A percentile compares a stretch with the other conserved stretches of the same genome.
phyloP scores from a whole-genome alignment of 2,113 vertebrate genomes.

The Calidris pygmaea region DNA sequence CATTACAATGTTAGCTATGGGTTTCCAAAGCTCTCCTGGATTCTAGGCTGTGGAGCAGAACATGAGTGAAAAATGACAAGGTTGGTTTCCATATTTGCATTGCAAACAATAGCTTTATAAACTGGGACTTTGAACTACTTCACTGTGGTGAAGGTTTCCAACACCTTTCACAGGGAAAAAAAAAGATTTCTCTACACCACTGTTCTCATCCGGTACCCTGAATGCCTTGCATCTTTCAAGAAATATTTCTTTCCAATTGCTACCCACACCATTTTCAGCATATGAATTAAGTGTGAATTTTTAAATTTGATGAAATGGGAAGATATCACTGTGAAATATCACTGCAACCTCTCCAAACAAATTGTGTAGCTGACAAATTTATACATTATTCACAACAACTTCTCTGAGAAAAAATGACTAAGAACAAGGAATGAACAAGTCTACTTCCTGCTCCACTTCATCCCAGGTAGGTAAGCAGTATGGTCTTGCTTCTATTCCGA shows the following conservation, averaged over 20 bases:
- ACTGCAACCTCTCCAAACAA: background rate
- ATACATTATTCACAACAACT: background rate
- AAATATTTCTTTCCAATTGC: background rate
- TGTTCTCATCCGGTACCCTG: background rate
- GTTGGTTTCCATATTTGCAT: slow-evolving; percentile 15
- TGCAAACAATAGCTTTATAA: slow-evolving; percentile 28
- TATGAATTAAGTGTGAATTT: background rate
- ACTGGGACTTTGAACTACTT: background rate
- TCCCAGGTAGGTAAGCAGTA: background rate
- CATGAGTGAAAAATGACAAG: slow-evolving; percentile 9
- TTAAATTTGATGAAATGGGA: background rate
- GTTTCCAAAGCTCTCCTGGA: slow-evolving; percentile 67
- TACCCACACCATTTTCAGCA: background rate
- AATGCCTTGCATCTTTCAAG: background rate
- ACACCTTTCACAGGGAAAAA: background rate
- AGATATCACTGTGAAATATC: background rate
- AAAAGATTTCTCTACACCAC: background rate
- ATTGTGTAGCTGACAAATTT: background rate
- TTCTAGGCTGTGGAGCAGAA: background rate
- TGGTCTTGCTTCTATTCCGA: background rate
- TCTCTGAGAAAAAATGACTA: background rate
- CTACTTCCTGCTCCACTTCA: background rate
- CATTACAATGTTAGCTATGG: slow-evolving; percentile 64
- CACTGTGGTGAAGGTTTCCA: background rate
- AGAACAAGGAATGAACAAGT: background rate